Evolutionary conservation across 1,140 invertebrate species (phyloP).

Genomic region (Pseudomyrmex concolor): DNA sequence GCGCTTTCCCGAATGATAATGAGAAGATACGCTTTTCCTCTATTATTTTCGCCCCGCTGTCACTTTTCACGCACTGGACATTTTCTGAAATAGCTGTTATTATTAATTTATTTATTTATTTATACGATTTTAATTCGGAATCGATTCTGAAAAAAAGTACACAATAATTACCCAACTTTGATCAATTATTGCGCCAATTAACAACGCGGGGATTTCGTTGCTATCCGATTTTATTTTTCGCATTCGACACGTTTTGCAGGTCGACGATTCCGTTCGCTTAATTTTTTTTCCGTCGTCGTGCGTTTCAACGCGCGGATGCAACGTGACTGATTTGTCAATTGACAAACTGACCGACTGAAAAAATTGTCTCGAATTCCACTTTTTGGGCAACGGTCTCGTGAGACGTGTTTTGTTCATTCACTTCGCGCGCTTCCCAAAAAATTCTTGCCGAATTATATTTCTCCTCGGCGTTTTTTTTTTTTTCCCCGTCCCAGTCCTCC

Average conservation of each 20-base stretch:
- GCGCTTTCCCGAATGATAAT: slow-evolving; percentile 36
- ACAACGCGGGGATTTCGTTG: too few relatives aligned
- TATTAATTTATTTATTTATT: too few relatives aligned
- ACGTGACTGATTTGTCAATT: slow-evolving; percentile 15
- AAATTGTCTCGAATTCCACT: background rate
- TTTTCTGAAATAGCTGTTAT: too few relatives aligned
- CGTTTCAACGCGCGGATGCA: background rate
- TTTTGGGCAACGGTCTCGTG: background rate
- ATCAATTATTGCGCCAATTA: too few relatives aligned
- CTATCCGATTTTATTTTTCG: too few relatives aligned
- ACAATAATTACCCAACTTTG: too few relatives aligned
- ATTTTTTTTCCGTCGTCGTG: too few relatives aligned
- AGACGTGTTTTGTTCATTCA: background rate
- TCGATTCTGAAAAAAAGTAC: too few relatives aligned
- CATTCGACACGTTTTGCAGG: too few relatives aligned
- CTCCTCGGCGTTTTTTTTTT: background rate
- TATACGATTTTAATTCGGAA: too few relatives aligned
- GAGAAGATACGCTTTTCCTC: background rate
- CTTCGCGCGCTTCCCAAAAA: background rate
- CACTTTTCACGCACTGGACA: background rate
- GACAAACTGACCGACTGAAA: background rate
- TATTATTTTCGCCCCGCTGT: background rate
- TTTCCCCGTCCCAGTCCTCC: too few relatives aligned
- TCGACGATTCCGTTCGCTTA: too few relatives aligned
- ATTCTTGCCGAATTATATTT: background rate